Evolutionary conservation across 2,888 invertebrate species (phyloP).

Genomic region (Bugula neritina): DNA sequence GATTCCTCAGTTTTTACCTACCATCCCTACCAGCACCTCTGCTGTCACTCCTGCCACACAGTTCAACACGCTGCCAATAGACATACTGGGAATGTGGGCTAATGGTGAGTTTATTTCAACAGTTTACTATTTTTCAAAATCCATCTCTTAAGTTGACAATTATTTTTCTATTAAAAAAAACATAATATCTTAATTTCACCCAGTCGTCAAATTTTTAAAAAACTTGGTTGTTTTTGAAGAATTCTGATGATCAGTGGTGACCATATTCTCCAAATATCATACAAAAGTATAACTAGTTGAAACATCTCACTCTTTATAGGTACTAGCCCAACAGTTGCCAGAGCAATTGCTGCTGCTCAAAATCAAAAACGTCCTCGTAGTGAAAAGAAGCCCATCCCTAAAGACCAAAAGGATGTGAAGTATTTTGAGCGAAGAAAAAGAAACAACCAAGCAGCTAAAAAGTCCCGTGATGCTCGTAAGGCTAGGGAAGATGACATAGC

Average conservation of each 20-base stretch:
- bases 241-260: too few species aligned
- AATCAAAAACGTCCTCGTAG: conserved; percentile 43
- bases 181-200: too few species aligned
- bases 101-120: conserved; percentile 1
- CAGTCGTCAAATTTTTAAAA: too few species aligned
- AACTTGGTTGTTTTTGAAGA: too few species aligned
- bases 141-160: too few species aligned
- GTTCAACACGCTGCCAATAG: background rate
- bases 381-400: conserved; percentile 68
- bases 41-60: background rate
- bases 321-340: conserved; percentile 36
- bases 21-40: background rate
- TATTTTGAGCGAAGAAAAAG: conserved; percentile 79
- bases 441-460: conserved; percentile 87
- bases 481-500: conserved; percentile 83
- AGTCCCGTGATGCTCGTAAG: conserved; percentile 79
- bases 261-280: too few species aligned
- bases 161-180: too few species aligned
- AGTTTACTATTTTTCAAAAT: too few species aligned
- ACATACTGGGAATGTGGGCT: conserved; percentile 17
- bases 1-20: conserved; percentile 24
- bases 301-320: too few species aligned
- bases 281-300: too few species aligned
- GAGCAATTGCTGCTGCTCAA: conserved; percentile 38
- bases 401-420: conserved; percentile 79